A percentile compares a stretch with the other conserved stretches of the same genome.
Conservation (phyloP, 2,888 invertebrate genomes). For the Lobophora halterata region DNA sequence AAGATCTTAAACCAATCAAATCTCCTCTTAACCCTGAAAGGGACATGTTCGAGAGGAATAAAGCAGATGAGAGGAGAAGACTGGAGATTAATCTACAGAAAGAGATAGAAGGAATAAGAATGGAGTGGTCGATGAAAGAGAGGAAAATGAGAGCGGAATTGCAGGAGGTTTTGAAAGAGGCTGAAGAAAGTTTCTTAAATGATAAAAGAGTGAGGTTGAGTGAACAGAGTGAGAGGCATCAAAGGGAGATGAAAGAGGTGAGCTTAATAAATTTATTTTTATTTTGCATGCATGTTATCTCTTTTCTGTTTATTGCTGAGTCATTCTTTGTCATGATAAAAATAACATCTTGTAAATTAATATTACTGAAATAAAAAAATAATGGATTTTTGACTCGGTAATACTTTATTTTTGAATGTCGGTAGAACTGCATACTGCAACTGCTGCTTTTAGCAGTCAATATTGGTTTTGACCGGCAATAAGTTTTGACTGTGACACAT, state of each 20-base stretch:
- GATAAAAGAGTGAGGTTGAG: conserved; percentile 66
- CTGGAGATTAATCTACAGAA: conserved; percentile 68
- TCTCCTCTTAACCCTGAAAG: conserved; percentile 64
- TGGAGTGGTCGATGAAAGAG: conserved; percentile 79
- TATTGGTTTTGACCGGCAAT: no score
- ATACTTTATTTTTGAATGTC: no score
- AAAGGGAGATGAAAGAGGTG: conserved; percentile 71
- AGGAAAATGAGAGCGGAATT: conserved; percentile 78
- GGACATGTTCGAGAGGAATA: conserved; percentile 67
- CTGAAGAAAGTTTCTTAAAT: conserved; percentile 66
- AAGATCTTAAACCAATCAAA: conserved; percentile 58
- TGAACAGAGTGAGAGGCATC: conserved; percentile 69
- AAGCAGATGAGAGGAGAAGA: conserved; percentile 65
- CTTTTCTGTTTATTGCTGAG: no score
- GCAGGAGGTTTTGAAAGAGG: conserved; percentile 72
- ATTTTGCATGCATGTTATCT: no score
- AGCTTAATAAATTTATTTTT: no score
- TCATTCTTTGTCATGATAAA: no score
- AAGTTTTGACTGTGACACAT: no score
- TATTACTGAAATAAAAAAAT: no score
- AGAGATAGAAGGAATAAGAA: conserved; percentile 76
- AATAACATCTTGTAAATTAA: no score
- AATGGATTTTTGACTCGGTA: no score
- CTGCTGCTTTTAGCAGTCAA: no score
- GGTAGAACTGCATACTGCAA: no score